phyloP scores from a whole-genome alignment of 2,888 invertebrate genomes.

The Coleophora deauratella region DNA sequence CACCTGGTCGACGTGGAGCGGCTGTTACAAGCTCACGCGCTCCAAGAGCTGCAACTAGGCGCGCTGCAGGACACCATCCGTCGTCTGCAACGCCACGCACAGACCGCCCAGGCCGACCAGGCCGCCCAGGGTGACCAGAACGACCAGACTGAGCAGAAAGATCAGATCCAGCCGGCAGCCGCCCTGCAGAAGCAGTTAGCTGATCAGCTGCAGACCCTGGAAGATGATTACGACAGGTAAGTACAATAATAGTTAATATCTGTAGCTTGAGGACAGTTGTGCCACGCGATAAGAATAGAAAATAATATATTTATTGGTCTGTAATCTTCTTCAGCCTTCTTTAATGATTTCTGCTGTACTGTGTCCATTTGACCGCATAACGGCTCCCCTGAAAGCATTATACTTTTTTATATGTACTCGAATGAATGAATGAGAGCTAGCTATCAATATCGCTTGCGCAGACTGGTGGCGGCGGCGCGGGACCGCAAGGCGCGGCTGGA shows the following conservation, averaged over 20 bases:
- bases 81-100: constrained; percentile 76
- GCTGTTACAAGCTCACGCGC: constrained; percentile 92
- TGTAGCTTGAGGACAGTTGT: no score
- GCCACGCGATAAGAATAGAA: no score
- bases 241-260: constrained; percentile 13
- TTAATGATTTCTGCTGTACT: no score
- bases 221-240: constrained; percentile 83
- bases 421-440: no score
- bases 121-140: constrained; percentile 44
- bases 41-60: constrained; percentile 93
- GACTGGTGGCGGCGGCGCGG: constrained; percentile 80
- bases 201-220: constrained; percentile 84
- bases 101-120: constrained; percentile 50
- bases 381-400: no score
- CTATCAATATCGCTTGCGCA: no score
- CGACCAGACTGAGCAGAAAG: no score
- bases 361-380: no score
- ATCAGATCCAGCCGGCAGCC: constrained; percentile 38
- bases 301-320: no score
- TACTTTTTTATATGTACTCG: no score
- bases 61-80: constrained; percentile 90
- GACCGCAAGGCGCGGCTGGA: constrained; percentile 89
- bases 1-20: constrained; percentile 97
- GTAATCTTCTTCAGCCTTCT: no score
- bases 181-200: constrained; percentile 80